These are phyloP conservation scores for Syngnathus floridae DNA, from an alignment of 2,113 vertebrate genomes.

Conservation along the genomic window DNA sequence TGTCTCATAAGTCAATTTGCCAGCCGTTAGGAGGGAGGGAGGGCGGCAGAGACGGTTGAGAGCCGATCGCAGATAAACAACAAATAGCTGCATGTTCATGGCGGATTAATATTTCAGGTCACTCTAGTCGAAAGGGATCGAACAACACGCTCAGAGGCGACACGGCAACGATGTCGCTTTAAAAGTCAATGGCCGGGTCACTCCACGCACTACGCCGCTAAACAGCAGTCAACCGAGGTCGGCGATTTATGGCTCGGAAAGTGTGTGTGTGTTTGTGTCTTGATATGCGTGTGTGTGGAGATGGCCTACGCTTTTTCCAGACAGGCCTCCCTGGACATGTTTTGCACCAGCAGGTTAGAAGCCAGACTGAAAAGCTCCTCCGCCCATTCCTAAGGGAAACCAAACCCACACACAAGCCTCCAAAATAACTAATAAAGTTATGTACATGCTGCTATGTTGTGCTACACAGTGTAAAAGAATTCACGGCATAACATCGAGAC, in stretches of 20 bases:
- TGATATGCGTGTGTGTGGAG: constrained; percentile 5
- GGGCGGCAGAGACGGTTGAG: constrained; percentile 22
- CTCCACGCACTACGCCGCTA: background rate
- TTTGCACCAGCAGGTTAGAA: constrained; percentile 92
- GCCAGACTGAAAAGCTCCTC: constrained; percentile 92
- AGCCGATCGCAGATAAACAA: constrained; percentile 55
- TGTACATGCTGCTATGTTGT: no score
- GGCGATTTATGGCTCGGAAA: constrained; percentile 4
- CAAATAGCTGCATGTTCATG: constrained; percentile 39
- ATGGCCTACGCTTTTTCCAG: constrained; percentile 90
- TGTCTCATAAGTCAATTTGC: constrained; percentile 63
- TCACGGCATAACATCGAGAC: background rate
- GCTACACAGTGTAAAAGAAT: no score
- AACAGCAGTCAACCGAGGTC: background rate
- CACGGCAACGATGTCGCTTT: constrained; percentile 4
- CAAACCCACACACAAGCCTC: constrained; percentile 23
- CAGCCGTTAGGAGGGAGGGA: constrained; percentile 30
- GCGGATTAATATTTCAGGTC: constrained; percentile 25
- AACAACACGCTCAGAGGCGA: constrained; percentile 8
- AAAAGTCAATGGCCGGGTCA: background rate
- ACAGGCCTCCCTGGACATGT: constrained; percentile 90
- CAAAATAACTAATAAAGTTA: background rate
- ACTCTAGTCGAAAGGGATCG: background rate
- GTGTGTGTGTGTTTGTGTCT: background rate
- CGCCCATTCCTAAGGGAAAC: constrained; percentile 85